phyloP scores from a whole-genome alignment of 1,140 invertebrate species.

The Dinothrombium tinctorium region DNA sequence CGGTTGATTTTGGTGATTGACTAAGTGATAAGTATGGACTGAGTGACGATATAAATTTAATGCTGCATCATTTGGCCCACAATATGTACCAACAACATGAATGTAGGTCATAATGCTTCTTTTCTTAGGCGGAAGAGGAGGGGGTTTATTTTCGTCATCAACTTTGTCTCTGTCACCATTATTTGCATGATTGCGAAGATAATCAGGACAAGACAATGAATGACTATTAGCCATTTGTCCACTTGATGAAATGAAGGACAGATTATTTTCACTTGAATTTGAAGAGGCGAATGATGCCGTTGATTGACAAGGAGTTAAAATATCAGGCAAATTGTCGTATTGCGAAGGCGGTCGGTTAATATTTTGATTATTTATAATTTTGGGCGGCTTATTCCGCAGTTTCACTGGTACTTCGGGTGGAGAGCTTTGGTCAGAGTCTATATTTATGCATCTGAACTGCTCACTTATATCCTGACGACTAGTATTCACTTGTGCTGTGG shows the following conservation, averaged over 20 bases:
- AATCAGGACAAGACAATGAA: background rate
- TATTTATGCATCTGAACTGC: no score
- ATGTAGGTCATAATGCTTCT: conserved; percentile 86
- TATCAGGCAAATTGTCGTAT: conserved; percentile 6
- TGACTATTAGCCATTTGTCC: background rate
- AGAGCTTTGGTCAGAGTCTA: no score
- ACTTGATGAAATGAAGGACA: background rate
- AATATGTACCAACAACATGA: conserved; percentile 66
- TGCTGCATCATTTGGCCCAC: conserved; percentile 37
- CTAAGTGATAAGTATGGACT: conserved; percentile 43
- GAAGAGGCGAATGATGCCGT: background rate
- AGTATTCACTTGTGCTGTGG: no score
- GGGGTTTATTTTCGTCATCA: conserved; percentile 30
- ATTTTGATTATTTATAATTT: background rate
- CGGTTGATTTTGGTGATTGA: conserved; percentile 20
- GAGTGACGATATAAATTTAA: conserved; percentile 48
- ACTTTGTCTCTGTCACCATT: background rate
- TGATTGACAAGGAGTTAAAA: background rate
- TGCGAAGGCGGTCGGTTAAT: conserved; percentile 7
- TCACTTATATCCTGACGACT: no score
- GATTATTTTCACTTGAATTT: background rate
- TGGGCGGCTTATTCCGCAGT: background rate
- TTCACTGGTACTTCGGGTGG: conserved; percentile 7
- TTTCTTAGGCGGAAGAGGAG: conserved; percentile 68
- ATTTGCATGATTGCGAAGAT: background rate